Evolutionary conservation across 2,888 invertebrate species (phyloP).

Genomic region (Machimus rusticus): DNA sequence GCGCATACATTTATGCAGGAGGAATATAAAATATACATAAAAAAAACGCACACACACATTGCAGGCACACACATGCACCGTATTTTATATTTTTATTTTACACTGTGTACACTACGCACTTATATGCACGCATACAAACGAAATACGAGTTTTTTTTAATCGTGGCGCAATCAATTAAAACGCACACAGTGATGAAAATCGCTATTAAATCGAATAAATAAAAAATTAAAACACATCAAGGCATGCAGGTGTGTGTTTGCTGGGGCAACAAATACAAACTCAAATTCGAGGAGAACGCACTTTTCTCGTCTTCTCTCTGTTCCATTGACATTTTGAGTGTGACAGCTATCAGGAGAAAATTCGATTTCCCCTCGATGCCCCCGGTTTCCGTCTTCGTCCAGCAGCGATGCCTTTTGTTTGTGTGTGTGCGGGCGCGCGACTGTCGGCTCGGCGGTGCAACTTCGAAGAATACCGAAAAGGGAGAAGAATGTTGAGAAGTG

Average conservation of each 20-base stretch:
- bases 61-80: too few relatives aligned
- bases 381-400: background rate
- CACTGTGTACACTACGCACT: background rate
- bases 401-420: background rate
- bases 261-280: background rate
- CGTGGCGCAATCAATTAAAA: background rate
- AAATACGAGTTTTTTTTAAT: background rate
- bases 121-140: background rate
- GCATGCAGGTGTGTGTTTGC: background rate
- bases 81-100: background rate
- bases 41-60: background rate
- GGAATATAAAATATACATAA: background rate
- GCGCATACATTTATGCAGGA: background rate
- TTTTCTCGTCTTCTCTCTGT: conserved; percentile 25
- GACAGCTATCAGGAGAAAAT: conserved; percentile 12
- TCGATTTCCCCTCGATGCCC: background rate
- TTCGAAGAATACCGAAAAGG: conserved; percentile 14
- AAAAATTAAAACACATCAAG: background rate
- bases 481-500: conserved; percentile 30
- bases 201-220: background rate
- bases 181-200: background rate
- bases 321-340: conserved; percentile 32
- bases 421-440: background rate
- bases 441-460: background rate
- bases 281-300: conserved; percentile 9